Evolutionary conservation across 2,797 vertebrate species (phyloP).

Genomic region (Threskiornis aethiopicus): DNA sequence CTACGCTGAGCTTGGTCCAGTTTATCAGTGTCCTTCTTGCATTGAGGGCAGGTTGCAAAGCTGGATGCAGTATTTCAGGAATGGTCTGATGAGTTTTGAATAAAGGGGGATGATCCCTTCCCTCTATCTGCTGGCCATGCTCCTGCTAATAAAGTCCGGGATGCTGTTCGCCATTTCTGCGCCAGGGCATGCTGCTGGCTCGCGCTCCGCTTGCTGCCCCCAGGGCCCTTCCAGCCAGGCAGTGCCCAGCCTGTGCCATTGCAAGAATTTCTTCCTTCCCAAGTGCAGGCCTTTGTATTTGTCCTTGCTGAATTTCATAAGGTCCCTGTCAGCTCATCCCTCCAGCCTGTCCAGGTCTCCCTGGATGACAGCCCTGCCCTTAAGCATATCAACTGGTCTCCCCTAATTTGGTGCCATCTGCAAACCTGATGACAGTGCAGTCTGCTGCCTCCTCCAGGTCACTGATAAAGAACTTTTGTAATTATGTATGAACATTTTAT

Average conservation of each 20-base stretch:
- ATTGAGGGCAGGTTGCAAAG: background rate
- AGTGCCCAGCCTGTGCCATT: background rate
- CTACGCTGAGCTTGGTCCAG: rapidly evolving
- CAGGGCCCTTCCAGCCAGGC: background rate
- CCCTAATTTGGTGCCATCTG: background rate
- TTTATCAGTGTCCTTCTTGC: background rate
- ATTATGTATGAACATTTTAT: background rate
- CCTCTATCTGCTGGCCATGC: background rate
- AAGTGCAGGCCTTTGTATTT: background rate
- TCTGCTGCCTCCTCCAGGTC: background rate
- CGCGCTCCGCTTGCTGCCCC: background rate
- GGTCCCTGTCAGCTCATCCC: background rate
- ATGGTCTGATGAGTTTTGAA: background rate
- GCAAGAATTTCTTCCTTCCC: background rate
- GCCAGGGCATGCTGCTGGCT: background rate
- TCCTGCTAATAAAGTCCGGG: background rate
- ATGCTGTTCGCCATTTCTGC: background rate
- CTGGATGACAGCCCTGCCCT: background rate
- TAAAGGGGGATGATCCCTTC: background rate
- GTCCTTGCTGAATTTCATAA: background rate
- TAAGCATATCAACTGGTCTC: background rate
- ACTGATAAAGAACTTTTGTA: background rate
- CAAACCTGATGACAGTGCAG: background rate
- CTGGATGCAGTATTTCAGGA: background rate
- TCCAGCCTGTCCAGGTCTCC: background rate